Base-by-base conservation (phyloP, 2,113 vertebrate genomes). In the Grammatotria lemairii region DNA sequence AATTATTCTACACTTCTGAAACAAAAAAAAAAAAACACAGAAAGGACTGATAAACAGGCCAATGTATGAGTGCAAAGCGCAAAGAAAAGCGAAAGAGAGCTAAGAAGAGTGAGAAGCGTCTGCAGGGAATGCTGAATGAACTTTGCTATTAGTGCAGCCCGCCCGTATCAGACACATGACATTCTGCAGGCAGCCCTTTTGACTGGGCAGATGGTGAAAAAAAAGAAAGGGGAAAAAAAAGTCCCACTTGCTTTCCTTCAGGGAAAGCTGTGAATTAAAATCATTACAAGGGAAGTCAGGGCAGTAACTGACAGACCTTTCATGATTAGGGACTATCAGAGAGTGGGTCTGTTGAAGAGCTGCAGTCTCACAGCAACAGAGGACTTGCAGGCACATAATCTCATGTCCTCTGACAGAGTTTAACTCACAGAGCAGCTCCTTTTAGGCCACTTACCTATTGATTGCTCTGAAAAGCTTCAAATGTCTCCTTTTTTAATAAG, bases 231-330 rank as follows among this genome's bases (percentile, higher is more conserved):
- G 31, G 28, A 3, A 2, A 86, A 87, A 93, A 86, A 93, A 86
- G 86, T 89, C 89, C 60, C 81, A 70, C 85, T 88, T 23, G 28
- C 70, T 90, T 78, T 94, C 86, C 92, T 92, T 87, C 54, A 92
- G 90, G 93, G 89, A 91, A 91, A 93, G 93, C 83, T 89, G 89
- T 92, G 95, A 94, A 95, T 95, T 94, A 94, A 95, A 95, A 94
- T 92, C 92, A 92, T 96, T 93, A 94, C 73, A 93, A 87, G 73
- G 89, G 88, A 90, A 94, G 93, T 91, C 83, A 81, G 89, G 92
- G 88, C 91, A 91, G 84, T 91, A 92, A 86, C 91, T 88, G 93
- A 93, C 93, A 87, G 93, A 93, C 89, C 93, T 92, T 91, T 94
- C 85, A 88, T 94, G 94, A 95, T 94, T 92, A 93, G 85, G 53